Evolutionary conservation across 2,113 vertebrate genomes (phyloP), one percentile per base, ranked within the genome.

Genomic region (Piprites chloris): DNA sequence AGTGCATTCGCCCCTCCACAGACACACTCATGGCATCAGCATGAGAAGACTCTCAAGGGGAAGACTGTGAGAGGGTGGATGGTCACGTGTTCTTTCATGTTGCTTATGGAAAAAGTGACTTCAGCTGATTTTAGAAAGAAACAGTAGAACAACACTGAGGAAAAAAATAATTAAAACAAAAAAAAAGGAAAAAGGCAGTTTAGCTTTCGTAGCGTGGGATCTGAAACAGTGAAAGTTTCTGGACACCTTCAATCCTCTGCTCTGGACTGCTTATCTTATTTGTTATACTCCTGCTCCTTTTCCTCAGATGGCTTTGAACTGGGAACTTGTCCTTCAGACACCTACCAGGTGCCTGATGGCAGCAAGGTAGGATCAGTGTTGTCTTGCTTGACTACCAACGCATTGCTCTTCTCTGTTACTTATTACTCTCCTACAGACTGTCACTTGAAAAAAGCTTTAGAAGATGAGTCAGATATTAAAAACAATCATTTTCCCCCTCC

Each of bases 401-500:
- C n/a, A 33, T 18, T 91, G 55, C 80, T 87, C 61, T 84, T 83
- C 72, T 90, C 42, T 66, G 50, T 72, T 82, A 81, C 63, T 85
- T 81, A 86, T 62, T 79, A 78, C 17, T 81, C 91, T 95, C 94
- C 94, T 55, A 96, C 95, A 26, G 28, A n/a, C 89, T 91, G 93
- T 87, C 91, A 92, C 74, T 79, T 68, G 58, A 59, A 61, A 35
- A 81, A 74, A 69, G 76, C 90, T 85, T 82, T 73, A 78, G 87
- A 93, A 74, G 32, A 78, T 97, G 96, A 96, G 61, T 92, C 93
- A 94, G 75, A 58, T 50, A 75, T 55, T 89, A 88, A 84, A 80
- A 92, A 35, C 77, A 78, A 82, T 55, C 55, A 42, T 1, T 1
- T 8, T 80, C 41, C 49, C 24, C 8, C 4, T 88, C 27, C 11